Base-by-base conservation (phyloP, 2,113 vertebrate species). In the Glaucomys volans region DNA sequence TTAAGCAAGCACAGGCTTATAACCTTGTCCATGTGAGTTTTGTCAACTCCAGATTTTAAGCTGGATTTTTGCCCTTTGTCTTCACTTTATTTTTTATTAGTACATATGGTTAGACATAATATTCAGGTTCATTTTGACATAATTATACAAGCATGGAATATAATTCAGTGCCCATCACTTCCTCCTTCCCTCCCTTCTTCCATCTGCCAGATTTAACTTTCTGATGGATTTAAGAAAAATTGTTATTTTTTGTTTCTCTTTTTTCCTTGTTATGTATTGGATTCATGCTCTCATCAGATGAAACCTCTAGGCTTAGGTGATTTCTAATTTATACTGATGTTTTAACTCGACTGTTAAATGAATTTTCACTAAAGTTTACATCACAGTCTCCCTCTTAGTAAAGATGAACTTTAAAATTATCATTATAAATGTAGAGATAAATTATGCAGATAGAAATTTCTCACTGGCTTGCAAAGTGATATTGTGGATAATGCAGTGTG, bases 361-460 rank as follows among this genome's bases (percentile, higher is more conserved):
- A 91, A 90, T 82, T 91, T 90, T 76, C 42, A 57, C 62, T 81
- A 14, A 76, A 64, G 12, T 81, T 93, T 95, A 64, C 14, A 91
- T 59, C 18, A n/a, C 42, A 85, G 66, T 90, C 64, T 71, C 90
- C 44, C n/a, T 97, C 12, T 90, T 71, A 97, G 77, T 10, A 14
- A 94, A 94, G 62, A 96, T 89, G n/a, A 91, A 93, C 94, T 96
- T 52, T 94, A 97, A 96, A 97, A 88, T 77, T 80, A 4, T 85
- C 90, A 96, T 95, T 95, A 75, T 18, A 88, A 40, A 2, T n/a
- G 91, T 24, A 5, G 14, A 54, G 47, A 95, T 94, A n/a, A 90
- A 42, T 80, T 67, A 59, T 52, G 22, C 47, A 11, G 24, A 30
- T 28, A 71, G 30, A 97, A 83, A 96, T 88, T 16, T 35, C 62